Conservation (phyloP, 2,797 vertebrate species). For the Rousettus madagascariensis region DNA sequence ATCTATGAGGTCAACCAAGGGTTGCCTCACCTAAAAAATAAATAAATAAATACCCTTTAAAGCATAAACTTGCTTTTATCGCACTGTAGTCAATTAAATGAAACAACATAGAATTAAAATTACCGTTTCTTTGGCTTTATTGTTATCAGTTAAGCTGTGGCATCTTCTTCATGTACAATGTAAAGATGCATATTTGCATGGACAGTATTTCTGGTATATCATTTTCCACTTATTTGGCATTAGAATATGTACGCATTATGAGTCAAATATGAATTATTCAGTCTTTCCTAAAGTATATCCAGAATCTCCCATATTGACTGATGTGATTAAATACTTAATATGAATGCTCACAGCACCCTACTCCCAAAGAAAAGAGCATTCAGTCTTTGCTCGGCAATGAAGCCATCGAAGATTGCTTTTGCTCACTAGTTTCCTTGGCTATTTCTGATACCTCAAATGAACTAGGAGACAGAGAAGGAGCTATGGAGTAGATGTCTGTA, state of each 20-base stretch:
- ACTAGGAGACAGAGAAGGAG: neutral
- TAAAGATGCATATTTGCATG: neutral
- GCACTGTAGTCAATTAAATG: neutral
- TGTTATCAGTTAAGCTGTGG: neutral
- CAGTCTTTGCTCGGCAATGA: neutral
- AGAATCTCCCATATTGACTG: neutral
- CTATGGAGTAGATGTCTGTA: fast-evolving
- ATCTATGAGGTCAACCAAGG: too few species aligned
- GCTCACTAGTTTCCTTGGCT: neutral
- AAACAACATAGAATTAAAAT: neutral
- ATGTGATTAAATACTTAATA: neutral
- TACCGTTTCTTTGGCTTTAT: neutral
- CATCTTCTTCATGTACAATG: neutral
- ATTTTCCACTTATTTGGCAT: slow-evolving; percentile 2
- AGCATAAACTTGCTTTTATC: neutral
- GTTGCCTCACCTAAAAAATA: too few species aligned
- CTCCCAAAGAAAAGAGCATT: neutral
- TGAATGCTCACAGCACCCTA: neutral
- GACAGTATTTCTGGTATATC: neutral
- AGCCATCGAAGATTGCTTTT: neutral
- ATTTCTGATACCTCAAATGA: neutral
- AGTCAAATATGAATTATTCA: slow-evolving; percentile 42
- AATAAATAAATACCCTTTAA: neutral
- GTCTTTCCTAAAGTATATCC: neutral
- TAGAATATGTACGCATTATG: neutral